These are phyloP conservation scores for Apamea anceps DNA, from an alignment of 2,888 invertebrate genomes.

Conservation along the genomic window DNA sequence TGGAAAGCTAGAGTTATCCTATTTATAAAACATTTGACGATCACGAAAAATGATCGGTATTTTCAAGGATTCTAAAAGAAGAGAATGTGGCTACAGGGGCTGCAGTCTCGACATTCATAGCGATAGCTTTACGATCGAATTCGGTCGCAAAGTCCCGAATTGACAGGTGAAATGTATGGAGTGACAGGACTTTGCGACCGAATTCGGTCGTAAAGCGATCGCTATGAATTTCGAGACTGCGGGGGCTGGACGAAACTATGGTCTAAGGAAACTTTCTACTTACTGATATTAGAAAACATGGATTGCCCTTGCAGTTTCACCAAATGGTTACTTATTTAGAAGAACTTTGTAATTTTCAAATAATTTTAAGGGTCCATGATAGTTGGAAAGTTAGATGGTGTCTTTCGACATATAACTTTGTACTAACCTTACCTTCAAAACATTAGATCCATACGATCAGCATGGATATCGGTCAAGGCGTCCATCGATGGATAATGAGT, in stretches of 20 bases:
- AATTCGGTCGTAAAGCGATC: no score
- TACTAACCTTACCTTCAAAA: slow-evolving; percentile 49
- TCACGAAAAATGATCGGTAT: neutral
- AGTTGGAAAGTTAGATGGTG: neutral
- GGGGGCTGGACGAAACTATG: neutral
- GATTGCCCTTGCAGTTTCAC: neutral
- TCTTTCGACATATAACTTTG: neutral
- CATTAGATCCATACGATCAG: slow-evolving; percentile 69
- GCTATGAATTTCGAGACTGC: no score
- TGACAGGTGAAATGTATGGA: no score
- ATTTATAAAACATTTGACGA: neutral
- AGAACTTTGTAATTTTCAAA: neutral
- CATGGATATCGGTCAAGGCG: slow-evolving; percentile 89
- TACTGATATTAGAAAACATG: neutral
- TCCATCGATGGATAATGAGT: slow-evolving; percentile 86
- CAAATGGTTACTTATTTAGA: neutral
- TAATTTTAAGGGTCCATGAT: neutral
- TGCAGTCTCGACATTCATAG: no score
- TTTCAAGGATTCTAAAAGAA: neutral
- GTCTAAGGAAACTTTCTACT: neutral
- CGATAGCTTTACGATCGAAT: no score
- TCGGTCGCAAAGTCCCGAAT: no score
- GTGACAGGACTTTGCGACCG: no score
- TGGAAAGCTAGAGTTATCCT: neutral
- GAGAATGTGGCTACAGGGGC: no score